These are phyloP conservation scores for Chromis chromis DNA, from an alignment of 2,797 vertebrate species.

Conservation along the genomic window DNA sequence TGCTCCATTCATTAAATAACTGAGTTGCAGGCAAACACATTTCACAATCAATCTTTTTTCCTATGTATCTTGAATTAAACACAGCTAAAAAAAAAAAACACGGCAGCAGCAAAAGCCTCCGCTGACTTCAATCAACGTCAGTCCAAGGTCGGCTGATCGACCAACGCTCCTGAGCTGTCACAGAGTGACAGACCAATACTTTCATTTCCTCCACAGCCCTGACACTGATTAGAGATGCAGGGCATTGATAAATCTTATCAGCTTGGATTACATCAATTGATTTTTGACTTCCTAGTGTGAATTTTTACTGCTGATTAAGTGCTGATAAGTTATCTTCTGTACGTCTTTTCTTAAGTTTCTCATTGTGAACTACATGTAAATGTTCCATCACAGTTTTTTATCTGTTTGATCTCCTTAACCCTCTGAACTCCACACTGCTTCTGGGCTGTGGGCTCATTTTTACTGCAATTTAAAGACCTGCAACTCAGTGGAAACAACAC, in stretches of 20 bases:
- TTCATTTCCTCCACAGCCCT: constrained; percentile 37
- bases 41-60: constrained; percentile 2
- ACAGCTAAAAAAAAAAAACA: constrained; percentile 5
- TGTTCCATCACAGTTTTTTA: background rate
- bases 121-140: constrained; percentile 21
- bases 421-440: too few species aligned
- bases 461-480: too few species aligned
- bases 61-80: constrained; percentile 17
- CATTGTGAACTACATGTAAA: constrained; percentile 2
- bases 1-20: constrained; percentile 8
- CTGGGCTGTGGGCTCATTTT: too few species aligned
- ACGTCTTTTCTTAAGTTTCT: background rate
- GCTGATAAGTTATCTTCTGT: constrained; percentile 9
- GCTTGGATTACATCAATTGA: constrained; percentile 44
- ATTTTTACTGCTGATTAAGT: constrained; percentile 44
- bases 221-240: constrained; percentile 36
- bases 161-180: constrained; percentile 25
- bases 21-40: background rate
- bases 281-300: constrained; percentile 32
- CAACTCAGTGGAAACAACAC: too few species aligned
- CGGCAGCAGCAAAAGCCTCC: background rate
- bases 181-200: constrained; percentile 29
- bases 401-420: too few species aligned
- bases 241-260: constrained; percentile 42
- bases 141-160: constrained; percentile 53